Evolutionary conservation across 2,113 vertebrate species (phyloP), one percentile per base, ranked within the genome.

Genomic region (Lathamus discolor): DNA sequence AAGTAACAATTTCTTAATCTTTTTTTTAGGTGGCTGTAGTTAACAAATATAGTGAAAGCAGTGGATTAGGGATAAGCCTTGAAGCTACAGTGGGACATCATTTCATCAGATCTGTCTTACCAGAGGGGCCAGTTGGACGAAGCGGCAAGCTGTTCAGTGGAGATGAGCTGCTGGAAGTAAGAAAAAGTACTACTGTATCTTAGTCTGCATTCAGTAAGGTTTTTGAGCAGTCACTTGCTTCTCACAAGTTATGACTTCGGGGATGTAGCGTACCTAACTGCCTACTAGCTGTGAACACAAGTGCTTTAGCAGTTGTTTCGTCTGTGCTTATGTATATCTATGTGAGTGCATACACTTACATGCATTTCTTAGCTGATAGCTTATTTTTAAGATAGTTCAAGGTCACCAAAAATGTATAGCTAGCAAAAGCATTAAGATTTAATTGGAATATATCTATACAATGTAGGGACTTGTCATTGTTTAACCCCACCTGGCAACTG

Each of bases 141-240:
- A 99, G 98, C 1, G 98, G 98, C 79, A 99, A 98, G 82, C 98
- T 99, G 29, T 99, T 98, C 95, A 99, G 99, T 88, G 99, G 99
- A 93, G 99, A 99, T 86, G 99, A 99, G 67, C 98, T 99, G 4
- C 94, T 99, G 9, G 99, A 99, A 98, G 99, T 99, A 98, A 97
- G 97, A 78, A 61, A 52, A 94, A 46, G 16, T 24, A 13, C 18
- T 33, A 9, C 13, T 66, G 74, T 63, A 5, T 54, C 37, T 82
- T 66, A 51, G 9, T 33, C 39, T 69, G 27, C 18, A 16, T 82
- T 87, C 41, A 83, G 6, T 66, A 83, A 78, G 16, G 16, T 77
- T 87, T 64, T 86, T 59, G 39, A 79, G 70, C 49, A 31, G 9
- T 84, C 52, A 13, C 33, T 77, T 79, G 18, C 17, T 88, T 83